These are phyloP conservation scores for Myopa testacea DNA, from an alignment of 2,888 invertebrate species.

Conservation along the genomic window DNA sequence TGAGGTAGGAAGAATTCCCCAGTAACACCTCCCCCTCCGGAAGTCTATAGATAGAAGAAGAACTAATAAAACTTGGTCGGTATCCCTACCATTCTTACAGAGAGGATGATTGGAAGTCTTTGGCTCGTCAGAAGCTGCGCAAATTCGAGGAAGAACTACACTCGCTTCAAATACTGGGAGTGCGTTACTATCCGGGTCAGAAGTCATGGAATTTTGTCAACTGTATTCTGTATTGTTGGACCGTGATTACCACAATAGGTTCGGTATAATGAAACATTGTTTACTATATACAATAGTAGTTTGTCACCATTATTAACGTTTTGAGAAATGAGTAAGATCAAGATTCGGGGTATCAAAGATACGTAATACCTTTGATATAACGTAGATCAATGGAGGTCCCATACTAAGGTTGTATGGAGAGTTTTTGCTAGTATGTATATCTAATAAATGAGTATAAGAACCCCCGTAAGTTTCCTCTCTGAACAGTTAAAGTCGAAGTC, in stretches of 20 bases:
- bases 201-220: constrained; percentile 90
- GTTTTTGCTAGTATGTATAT: too few relatives aligned
- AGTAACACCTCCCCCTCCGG: too few relatives aligned
- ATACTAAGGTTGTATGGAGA: too few relatives aligned
- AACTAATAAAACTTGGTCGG: not conserved
- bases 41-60: not conserved
- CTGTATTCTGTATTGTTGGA: constrained; percentile 86
- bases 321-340: not conserved
- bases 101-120: constrained; percentile 91
- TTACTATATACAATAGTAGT: not conserved
- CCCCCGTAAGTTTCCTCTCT: too few relatives aligned
- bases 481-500: too few relatives aligned
- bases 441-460: too few relatives aligned
- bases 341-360: not conserved
- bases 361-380: too few relatives aligned
- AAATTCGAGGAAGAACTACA: constrained; percentile 90
- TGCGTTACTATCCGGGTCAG: constrained; percentile 85
- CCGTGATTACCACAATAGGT: constrained; percentile 89
- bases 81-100: constrained; percentile 65
- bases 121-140: constrained; percentile 82
- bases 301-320: not conserved
- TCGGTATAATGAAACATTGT: not conserved
- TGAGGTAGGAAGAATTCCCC: constrained; percentile 69
- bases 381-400: too few relatives aligned
- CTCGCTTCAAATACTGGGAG: constrained; percentile 84